phyloP scores from a whole-genome alignment of 2,888 invertebrate genomes.

The Cerastis rubricosa region DNA sequence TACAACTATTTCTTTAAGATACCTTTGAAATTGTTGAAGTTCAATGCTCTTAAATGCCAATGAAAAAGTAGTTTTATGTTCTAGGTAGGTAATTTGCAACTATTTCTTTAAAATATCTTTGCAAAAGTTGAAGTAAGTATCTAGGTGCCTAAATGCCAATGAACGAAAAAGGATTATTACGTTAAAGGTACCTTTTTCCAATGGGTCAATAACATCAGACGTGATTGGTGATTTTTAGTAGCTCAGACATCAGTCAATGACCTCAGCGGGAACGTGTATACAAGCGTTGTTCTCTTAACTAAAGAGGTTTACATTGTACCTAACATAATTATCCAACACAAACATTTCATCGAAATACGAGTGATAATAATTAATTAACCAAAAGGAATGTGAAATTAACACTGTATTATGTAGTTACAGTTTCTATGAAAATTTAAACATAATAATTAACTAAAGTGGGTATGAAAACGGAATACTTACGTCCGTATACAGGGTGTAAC shows the following conservation, averaged over 20 bases:
- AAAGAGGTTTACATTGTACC: constrained; percentile 10
- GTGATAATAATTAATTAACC: constrained; percentile 42
- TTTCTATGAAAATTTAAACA: constrained; percentile 33
- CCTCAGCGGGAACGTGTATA: neutral
- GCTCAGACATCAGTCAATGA: neutral
- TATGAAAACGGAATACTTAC: constrained; percentile 14
- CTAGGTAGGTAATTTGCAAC: too few relatives aligned
- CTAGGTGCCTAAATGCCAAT: neutral
- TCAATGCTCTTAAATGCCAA: neutral
- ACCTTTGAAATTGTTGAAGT: neutral
- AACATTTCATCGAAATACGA: constrained; percentile 26
- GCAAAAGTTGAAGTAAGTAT: too few relatives aligned
- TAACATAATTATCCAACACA: constrained; percentile 28
- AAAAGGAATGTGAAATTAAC: constrained; percentile 39
- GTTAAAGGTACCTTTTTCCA: neutral
- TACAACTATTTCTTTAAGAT: neutral
- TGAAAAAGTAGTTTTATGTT: too few relatives aligned
- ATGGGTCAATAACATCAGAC: neutral
- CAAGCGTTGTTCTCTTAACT: neutral
- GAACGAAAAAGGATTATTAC: neutral
- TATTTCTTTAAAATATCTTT: too few relatives aligned
- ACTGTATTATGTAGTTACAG: constrained; percentile 20
- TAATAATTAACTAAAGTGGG: constrained; percentile 21
- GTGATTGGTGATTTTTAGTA: neutral
- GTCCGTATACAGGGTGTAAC: neutral